Evolutionary conservation across 2,113 vertebrate genomes (phyloP).

Genomic region (Vicugna pacos): DNA sequence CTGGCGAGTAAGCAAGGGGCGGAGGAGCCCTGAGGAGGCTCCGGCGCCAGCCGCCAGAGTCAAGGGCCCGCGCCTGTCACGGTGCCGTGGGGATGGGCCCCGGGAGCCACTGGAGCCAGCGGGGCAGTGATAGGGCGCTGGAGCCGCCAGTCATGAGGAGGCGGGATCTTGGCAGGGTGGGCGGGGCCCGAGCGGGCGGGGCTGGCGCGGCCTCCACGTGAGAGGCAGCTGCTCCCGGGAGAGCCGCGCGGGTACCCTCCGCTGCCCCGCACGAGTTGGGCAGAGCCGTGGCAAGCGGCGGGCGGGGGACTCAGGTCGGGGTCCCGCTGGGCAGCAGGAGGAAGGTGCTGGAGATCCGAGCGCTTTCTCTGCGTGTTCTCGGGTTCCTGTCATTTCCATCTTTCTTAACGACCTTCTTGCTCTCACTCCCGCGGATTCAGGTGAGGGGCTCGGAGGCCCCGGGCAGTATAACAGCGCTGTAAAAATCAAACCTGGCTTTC

Average conservation of each 20-base stretch:
- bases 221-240: not conserved
- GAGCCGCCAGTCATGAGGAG: not conserved
- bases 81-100: not conserved
- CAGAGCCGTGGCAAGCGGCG: fast-evolving
- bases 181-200: not conserved
- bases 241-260: fast-evolving
- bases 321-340: fast-evolving
- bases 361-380: not conserved
- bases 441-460: not conserved
- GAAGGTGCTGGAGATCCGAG: fast-evolving
- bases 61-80: fast-evolving
- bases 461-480: fast-evolving
- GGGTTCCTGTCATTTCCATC: not conserved
- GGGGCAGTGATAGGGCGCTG: not conserved
- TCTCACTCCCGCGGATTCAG: not conserved
- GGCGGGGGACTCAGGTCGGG: fast-evolving
- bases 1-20: not conserved
- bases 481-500: not conserved
- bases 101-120: too few relatives aligned
- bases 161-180: not conserved
- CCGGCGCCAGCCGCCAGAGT: fast-evolving
- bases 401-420: not conserved
- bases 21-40: not conserved
- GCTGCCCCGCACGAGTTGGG: fast-evolving
- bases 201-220: not conserved